Conservation (phyloP, 2,797 vertebrate genomes). For the Poeciliopsis paucimaculata region DNA sequence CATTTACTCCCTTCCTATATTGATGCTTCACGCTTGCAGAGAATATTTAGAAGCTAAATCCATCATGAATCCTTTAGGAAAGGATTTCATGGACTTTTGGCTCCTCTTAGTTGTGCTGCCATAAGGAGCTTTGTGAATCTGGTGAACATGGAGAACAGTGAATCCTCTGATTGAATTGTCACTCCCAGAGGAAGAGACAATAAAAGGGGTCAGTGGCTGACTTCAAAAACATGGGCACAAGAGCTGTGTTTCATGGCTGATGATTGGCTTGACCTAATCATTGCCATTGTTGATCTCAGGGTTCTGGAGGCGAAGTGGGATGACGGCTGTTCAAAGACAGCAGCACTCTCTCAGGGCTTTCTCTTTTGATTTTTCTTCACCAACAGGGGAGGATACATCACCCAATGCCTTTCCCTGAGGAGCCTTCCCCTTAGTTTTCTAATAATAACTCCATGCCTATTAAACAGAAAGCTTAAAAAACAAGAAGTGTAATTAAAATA, state of each 20-base stretch:
- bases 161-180: conserved; percentile 74
- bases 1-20: conserved; percentile 10
- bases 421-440: conserved; percentile 11
- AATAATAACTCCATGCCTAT: conserved; percentile 26
- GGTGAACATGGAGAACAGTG: conserved; percentile 54
- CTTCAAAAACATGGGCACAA: conserved; percentile 62
- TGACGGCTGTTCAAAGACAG: conserved; percentile 54
- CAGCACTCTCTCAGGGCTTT: conserved; percentile 56
- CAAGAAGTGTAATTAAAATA: conserved; percentile 2
- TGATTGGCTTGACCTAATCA: conserved; percentile 56
- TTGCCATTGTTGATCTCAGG: conserved; percentile 49
- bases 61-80: conserved; percentile 60
- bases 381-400: conserved; percentile 43
- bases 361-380: conserved; percentile 41
- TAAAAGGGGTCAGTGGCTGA: conserved; percentile 68
- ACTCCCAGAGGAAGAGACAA: conserved; percentile 66
- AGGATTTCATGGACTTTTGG: conserved; percentile 69
- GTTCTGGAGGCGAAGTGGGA: conserved; percentile 43
- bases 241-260: conserved; percentile 43
- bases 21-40: conserved; percentile 38
- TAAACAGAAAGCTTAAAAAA: conserved; percentile 28
- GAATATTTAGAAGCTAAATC: conserved; percentile 59
- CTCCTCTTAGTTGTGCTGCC: conserved; percentile 63
- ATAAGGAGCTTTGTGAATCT: conserved; percentile 58
- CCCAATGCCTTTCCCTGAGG: conserved; percentile 25